Evolutionary conservation across 2,797 vertebrate genomes (phyloP), one percentile per base, ranked within the genome.

Genomic region (Chelonia mydas): DNA sequence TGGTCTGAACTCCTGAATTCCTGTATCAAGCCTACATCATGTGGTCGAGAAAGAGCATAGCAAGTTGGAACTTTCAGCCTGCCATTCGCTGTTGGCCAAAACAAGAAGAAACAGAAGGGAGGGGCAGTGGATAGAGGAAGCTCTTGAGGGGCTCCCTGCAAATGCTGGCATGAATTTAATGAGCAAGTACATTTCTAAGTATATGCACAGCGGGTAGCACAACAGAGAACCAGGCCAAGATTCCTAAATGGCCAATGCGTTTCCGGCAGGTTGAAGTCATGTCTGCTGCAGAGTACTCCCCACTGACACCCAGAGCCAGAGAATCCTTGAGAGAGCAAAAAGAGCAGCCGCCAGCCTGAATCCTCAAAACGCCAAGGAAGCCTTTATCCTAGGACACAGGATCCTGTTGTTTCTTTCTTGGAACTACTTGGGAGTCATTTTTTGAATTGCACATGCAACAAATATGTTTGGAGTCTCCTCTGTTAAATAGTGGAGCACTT

Each of bases 161-260:
- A 92, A 94, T 0, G 1, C 91, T 91, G 94, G 87, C 92, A 84
- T 5, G 53, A 91, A 87, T 96, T 95, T 91, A 95, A 95, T 84
- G 85, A 96, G 91, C 90, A 78, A 94, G 81, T 95, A 83, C 84
- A 86, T 93, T 96, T 94, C 91, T 84, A 2, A 5, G 54, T 85
- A 49, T 0, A 0, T 41, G 76, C 83, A 83, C 84, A 93, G 91
- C 81, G 95, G 93, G 89, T 79, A 94, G 84, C 0, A 0, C 76
- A 88, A 91, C 54, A 87, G 90, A 2, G 1, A 91, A 87, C 81
- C 1, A 1, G 68, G 91, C 83, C 91, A 95, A 92, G 90, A 95
- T 90, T 95, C 90, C 92, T 92, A 54, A 2, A 0, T 93, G 91
- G 84, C 83, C 84, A 0, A 4, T 82, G 83, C 25, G 68, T 95